A percentile compares a stretch with the other conserved stretches of the same genome.
These are phyloP conservation scores for Mamestra brassicae DNA, from an alignment of 2,888 invertebrate species.

Conservation along the genomic window DNA sequence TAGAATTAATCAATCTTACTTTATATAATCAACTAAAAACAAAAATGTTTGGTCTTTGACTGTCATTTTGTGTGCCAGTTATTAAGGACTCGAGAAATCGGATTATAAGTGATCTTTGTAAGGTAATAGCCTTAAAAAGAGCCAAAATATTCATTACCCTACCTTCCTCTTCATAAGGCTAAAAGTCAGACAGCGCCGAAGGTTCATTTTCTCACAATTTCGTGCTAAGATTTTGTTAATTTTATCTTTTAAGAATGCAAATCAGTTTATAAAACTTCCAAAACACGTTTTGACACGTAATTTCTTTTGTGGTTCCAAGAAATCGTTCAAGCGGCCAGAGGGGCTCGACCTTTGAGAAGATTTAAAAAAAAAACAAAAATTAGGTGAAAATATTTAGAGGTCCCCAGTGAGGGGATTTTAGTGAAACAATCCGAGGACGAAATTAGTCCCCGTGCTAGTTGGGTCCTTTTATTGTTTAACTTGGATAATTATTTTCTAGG, in stretches of 20 bases:
- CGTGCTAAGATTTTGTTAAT: conserved; percentile 54
- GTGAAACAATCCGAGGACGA: conserved; percentile 50
- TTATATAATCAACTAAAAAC: no score
- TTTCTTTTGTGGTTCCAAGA: conserved; percentile 60
- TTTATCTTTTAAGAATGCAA: conserved; percentile 56
- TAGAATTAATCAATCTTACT: no score
- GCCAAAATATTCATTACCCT: neutral
- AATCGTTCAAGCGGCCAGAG: conserved; percentile 29
- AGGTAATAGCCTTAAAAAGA: neutral
- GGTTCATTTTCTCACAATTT: conserved; percentile 50
- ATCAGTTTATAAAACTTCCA: conserved; percentile 61
- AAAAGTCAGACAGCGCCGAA: conserved; percentile 34
- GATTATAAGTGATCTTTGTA: no score
- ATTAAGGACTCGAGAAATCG: no score
- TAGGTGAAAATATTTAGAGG: conserved; percentile 50
- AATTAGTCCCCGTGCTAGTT: conserved; percentile 60
- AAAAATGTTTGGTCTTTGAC: no score
- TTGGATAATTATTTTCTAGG: conserved; percentile 69
- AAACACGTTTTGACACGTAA: conserved; percentile 63
- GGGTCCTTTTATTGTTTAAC: conserved; percentile 69
- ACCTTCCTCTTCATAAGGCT: conserved; percentile 9
- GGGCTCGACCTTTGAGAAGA: conserved; percentile 31
- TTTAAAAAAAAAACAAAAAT: conserved; percentile 44
- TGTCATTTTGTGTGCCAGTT: no score
- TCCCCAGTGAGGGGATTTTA: conserved; percentile 32